Evolutionary conservation across 35 echinoderm and acorn worm genomes (phyloP), one percentile per base, ranked within the genome.

Genomic region (Apostichopus parvimensis): DNA sequence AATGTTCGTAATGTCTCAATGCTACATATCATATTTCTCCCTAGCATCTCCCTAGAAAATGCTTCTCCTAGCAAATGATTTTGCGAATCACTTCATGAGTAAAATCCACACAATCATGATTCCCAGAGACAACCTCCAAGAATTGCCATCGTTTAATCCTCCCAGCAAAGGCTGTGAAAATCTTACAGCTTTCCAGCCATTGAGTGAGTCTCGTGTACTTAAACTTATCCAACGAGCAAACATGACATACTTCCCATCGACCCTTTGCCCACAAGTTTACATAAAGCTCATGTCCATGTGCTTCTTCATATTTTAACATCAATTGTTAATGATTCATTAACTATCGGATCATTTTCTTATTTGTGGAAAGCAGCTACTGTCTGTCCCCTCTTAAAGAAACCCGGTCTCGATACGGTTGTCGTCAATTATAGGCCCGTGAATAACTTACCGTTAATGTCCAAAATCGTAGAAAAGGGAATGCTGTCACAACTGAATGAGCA

Each of bases 401-500:
- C 14, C 2, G 59, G 59, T 34, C 59, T 89, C 4, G 17, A 15
- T 24, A 26, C n/a, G 20, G 59, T 25, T 23, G 68, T 89, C n/a
- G 6, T 9, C 9, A 89, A 73, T 26, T 89, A 89, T 57, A 20
- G 68, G 87, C 68, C 87, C 12, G 59, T 89, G 21, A 89, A 71
- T 45, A 89, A 89, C 55, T 26, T 89, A 8, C 87, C 87, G 0
- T 89, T 89, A 9, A 58, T 73, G 9, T 89, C 59, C 60, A 89
- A 89, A 21, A 23, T 89, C 66, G 23, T 24, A 5, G 87, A 89
- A 54, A 73, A 65, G 66, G 20, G 17, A 20, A 73, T 89, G 21
- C 17, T 89, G 8, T 21, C 87, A 68, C 87, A 89, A 24, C 26
- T 89, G 21, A 89, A 89, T 26, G 7, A 24, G 62, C 55, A 89